phyloP scores from a whole-genome alignment of 2,113 vertebrate species.

The Megaleporinus macrocephalus region DNA sequence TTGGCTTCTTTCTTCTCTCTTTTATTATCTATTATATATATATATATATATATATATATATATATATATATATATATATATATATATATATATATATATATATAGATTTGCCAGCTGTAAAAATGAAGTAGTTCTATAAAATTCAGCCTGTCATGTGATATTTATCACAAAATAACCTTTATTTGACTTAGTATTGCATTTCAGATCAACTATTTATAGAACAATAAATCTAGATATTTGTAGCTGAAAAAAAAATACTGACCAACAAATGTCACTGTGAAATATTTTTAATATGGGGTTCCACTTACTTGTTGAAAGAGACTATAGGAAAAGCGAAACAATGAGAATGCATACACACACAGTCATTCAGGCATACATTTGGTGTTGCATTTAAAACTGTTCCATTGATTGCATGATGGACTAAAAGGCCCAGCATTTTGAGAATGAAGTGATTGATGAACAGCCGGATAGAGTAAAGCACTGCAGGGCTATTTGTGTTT shows the following conservation, averaged over 20 bases:
- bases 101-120: no score
- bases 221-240: background rate
- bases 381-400: constrained; percentile 7
- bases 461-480: constrained; percentile 54
- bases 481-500: constrained; percentile 71
- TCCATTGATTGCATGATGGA: constrained; percentile 60
- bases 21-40: no score
- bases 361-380: constrained; percentile 16
- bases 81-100: no score
- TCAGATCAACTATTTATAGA: background rate
- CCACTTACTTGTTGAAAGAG: constrained; percentile 2
- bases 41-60: no score
- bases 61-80: no score
- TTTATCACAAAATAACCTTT: background rate
- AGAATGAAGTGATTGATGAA: constrained; percentile 75
- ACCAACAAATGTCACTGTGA: constrained; percentile 6
- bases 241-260: background rate
- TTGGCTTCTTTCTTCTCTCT: background rate
- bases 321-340: background rate
- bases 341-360: background rate
- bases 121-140: no score
- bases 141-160: background rate
- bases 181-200: background rate
- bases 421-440: constrained; percentile 56
- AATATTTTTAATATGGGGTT: constrained; percentile 3